phyloP scores from a whole-genome alignment of 2,113 vertebrate species.

The Fulica atra region DNA sequence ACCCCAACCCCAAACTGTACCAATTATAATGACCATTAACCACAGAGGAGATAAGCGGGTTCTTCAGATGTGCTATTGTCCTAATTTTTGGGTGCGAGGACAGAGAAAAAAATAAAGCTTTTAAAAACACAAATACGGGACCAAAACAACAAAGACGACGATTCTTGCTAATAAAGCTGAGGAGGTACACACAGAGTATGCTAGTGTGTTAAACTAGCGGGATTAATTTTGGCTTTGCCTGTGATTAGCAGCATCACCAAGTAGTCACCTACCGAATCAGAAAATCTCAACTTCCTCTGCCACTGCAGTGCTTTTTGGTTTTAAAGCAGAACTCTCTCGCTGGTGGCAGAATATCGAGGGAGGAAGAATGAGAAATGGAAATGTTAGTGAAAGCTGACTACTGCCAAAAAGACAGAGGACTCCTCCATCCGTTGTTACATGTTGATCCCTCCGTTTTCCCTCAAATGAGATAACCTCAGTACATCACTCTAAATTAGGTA shows the following conservation, averaged over 20 bases:
- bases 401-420: neutral
- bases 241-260: neutral
- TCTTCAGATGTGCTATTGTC: neutral
- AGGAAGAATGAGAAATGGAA: neutral
- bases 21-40: neutral
- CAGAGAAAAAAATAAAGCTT: neutral
- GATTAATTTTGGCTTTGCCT: neutral
- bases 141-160: neutral
- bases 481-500: neutral
- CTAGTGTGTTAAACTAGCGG: neutral
- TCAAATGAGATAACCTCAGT: neutral
- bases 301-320: neutral
- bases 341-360: neutral
- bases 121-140: neutral
- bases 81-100: neutral
- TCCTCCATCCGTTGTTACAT: neutral
- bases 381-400: neutral
- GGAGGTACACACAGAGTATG: neutral
- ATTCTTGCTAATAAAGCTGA: neutral
- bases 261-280: neutral
- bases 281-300: slow-evolving; percentile 2
- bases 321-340: neutral
- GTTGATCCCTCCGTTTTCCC: neutral
- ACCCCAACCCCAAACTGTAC: neutral
- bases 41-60: neutral